Conservation (phyloP, 2,888 invertebrate species). For the Cryptophagus acutangulus region DNA sequence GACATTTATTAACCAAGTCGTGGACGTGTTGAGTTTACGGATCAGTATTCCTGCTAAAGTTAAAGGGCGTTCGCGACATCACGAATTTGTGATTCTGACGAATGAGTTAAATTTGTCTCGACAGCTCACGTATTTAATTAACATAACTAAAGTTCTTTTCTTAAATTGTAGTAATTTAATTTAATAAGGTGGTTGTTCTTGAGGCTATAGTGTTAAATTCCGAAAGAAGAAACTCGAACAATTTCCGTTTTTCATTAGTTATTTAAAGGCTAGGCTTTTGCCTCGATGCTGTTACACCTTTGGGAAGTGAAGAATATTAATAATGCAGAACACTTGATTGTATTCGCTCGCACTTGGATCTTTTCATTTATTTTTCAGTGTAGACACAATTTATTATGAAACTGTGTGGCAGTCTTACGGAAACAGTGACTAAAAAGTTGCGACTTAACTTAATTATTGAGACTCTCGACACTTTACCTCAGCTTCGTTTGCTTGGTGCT, state of each 20-base stretch:
- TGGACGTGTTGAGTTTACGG: slow-evolving; percentile 22
- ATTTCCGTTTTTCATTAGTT: slow-evolving; percentile 29
- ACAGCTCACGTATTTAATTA: slow-evolving; percentile 44
- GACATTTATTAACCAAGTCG: slow-evolving; percentile 30
- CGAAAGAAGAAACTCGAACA: slow-evolving; percentile 20
- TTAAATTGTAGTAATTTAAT: slow-evolving; percentile 33
- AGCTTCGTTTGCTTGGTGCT: slow-evolving; percentile 24
- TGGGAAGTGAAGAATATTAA: slow-evolving; percentile 32
- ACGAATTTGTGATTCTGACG: slow-evolving; percentile 37
- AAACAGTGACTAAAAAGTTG: slow-evolving; percentile 32
- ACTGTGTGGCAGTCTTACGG: slow-evolving; percentile 18
- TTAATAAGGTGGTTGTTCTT: slow-evolving; percentile 32
- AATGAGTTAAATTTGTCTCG: slow-evolving; percentile 41
- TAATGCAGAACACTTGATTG: slow-evolving; percentile 34
- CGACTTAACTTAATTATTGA: slow-evolving; percentile 32
- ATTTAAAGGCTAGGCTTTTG: slow-evolving; percentile 24
- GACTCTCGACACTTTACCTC: slow-evolving; percentile 24
- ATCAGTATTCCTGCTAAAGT: slow-evolving; percentile 2
- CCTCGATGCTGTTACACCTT: slow-evolving; percentile 25
- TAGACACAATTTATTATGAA: slow-evolving; percentile 33
- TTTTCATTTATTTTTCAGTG: slow-evolving; percentile 30
- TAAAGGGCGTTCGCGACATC: slow-evolving; percentile 20
- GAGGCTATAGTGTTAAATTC: slow-evolving; percentile 14
- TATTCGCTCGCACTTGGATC: slow-evolving; percentile 28
- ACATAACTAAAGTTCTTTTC: slow-evolving; percentile 42